A percentile compares a stretch with the other conserved stretches of the same genome.
These are phyloP conservation scores for Peucedramus taeniatus DNA, from an alignment of 2,113 vertebrate genomes.

Conservation along the genomic window DNA sequence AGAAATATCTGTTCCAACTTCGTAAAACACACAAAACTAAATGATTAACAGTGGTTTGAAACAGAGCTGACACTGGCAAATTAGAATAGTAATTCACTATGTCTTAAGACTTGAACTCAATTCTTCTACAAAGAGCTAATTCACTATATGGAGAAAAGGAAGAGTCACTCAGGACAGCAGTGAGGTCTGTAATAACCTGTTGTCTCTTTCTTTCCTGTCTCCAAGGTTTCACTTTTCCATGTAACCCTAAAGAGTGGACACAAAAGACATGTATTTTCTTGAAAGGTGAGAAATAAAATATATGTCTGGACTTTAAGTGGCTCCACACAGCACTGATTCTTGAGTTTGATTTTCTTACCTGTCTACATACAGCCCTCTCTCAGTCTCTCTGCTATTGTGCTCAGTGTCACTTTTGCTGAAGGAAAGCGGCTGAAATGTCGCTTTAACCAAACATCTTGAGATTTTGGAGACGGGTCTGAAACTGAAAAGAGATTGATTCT, in stretches of 20 bases:
- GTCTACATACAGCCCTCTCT: not conserved
- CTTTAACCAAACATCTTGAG: constrained; percentile 19
- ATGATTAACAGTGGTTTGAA: constrained; percentile 8
- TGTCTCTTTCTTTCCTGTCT: constrained; percentile 3
- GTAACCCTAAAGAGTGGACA: constrained; percentile 2
- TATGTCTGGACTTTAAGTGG: constrained; percentile 26
- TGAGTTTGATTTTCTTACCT: constrained; percentile 35
- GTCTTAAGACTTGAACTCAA: not conserved
- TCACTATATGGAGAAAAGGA: not conserved
- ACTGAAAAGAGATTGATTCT: not conserved
- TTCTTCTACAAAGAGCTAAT: constrained; percentile 1
- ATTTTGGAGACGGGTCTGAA: constrained; percentile 7
- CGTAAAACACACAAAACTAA: not conserved
- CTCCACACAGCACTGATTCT: not conserved
- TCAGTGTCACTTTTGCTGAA: constrained; percentile 33
- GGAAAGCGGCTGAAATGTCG: not conserved
- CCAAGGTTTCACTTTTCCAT: not conserved
- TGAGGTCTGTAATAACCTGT: constrained; percentile 1
- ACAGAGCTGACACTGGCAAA: not conserved
- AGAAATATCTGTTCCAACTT: not conserved
- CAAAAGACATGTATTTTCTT: constrained; percentile 29
- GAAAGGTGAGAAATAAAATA: constrained; percentile 44
- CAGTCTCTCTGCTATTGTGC: constrained; percentile 2
- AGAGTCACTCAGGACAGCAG: not conserved
- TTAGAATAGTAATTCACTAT: constrained; percentile 11